A percentile compares a stretch with the other conserved stretches of the same genome.
phyloP scores from a whole-genome alignment of 2,888 invertebrate genomes.

The Oxyteleia sp. region DNA sequence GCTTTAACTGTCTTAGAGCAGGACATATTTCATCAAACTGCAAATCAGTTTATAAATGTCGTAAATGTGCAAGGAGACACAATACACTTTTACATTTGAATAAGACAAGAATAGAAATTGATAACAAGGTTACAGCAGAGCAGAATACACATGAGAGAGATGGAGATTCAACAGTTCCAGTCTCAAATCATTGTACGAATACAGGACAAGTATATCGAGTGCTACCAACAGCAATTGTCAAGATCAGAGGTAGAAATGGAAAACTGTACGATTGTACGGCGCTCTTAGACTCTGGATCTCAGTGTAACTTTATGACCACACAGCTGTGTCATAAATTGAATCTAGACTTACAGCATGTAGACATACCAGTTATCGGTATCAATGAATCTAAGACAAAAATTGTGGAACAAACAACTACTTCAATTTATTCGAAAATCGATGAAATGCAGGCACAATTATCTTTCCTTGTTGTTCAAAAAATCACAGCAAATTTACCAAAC shows the following conservation, averaged over 20 bases:
- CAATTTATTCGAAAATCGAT: neutral
- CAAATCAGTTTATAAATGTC: neutral
- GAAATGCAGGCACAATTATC: neutral
- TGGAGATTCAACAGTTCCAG: neutral
- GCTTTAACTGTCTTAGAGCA: constrained; percentile 9
- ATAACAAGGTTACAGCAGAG: neutral
- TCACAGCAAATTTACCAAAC: constrained; percentile 24
- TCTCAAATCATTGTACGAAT: neutral
- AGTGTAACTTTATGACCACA: neutral
- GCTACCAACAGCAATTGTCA: constrained; percentile 13
- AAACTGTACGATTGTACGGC: constrained; percentile 6
- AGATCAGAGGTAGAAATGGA: constrained; percentile 2
- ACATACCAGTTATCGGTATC: constrained; percentile 1
- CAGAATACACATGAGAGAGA: neutral
- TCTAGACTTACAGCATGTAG: neutral
- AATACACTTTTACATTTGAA: constrained; percentile 8
- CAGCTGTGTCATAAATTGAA: constrained; percentile 7
- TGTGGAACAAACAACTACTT: neutral
- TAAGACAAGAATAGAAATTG: neutral
- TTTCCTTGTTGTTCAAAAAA: constrained; percentile 2
- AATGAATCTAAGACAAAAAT: constrained; percentile 1
- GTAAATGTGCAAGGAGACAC: neutral
- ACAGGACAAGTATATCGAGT: neutral
- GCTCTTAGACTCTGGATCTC: constrained; percentile 18
- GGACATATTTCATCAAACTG: neutral